Percentiles rank a stretch among this genome's conserved stretches.
Evolutionary conservation across 2,797 vertebrate genomes (phyloP).

Genomic region (Sorex maritimensis): DNA sequence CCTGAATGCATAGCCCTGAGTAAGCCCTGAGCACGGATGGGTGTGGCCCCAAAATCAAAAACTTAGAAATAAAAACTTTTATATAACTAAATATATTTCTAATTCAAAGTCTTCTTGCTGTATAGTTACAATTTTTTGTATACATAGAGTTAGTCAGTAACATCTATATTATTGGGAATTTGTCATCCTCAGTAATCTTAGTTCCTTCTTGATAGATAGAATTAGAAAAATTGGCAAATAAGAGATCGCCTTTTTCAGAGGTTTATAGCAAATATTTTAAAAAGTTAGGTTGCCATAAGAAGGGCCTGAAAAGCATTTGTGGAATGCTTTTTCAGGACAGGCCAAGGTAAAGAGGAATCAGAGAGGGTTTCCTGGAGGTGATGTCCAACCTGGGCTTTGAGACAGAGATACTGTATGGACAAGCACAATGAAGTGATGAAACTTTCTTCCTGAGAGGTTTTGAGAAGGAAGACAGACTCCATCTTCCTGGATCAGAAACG

Average conservation of each 20-base stretch:
- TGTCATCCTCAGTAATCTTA: background rate
- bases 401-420: no score
- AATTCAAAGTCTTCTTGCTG: conserved; percentile 44
- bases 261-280: background rate
- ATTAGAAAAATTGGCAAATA: background rate
- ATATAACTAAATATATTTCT: conserved; percentile 3
- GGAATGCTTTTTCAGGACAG: background rate
- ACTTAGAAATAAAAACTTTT: no score
- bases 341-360: background rate
- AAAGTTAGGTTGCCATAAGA: background rate
- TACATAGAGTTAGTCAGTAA: background rate
- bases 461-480: background rate
- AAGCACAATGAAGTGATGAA: background rate
- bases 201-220: background rate
- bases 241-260: background rate
- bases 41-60: no score
- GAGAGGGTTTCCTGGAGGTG: background rate
- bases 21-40: no score
- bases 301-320: background rate
- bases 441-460: background rate
- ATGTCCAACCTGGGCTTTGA: background rate
- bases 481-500: conserved; percentile 32
- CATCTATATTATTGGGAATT: background rate
- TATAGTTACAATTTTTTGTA: conserved; percentile 11
- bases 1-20: no score